Evolutionary conservation across 1,140 invertebrate genomes (phyloP).

Genomic region (Pentalonia nigronervosa): DNA sequence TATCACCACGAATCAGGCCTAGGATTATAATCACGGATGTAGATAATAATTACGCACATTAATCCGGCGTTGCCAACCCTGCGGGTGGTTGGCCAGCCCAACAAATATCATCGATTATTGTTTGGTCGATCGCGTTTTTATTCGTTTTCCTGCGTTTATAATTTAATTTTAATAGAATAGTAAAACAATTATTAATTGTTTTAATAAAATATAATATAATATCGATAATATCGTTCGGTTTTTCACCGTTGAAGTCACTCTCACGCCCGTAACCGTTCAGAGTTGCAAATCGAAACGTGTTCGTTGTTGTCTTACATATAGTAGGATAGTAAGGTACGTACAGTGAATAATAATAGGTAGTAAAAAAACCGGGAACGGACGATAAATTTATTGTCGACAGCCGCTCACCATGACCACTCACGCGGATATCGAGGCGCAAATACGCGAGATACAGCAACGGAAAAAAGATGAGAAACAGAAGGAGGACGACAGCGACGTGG

Average conservation of each 20-base stretch:
- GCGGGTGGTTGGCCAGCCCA: neutral
- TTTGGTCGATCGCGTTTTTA: neutral
- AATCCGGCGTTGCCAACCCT: neutral
- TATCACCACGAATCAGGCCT: neutral
- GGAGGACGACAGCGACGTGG: slow-evolving; percentile 76
- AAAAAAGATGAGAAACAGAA: slow-evolving; percentile 74
- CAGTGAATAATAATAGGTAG: neutral
- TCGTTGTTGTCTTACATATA: neutral
- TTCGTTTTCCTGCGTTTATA: slow-evolving; percentile 7
- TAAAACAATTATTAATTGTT: neutral
- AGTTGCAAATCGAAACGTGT: neutral
- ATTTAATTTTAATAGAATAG: neutral
- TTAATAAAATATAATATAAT: neutral
- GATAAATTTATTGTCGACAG: neutral
- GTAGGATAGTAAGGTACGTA: neutral
- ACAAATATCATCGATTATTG: slow-evolving; percentile 30
- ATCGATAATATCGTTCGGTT: neutral
- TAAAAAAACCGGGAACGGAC: neutral
- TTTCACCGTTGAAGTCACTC: neutral
- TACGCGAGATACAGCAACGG: slow-evolving; percentile 86
- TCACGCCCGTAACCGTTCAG: neutral
- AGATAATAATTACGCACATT: neutral
- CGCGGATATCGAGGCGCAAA: slow-evolving; percentile 92
- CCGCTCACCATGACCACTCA: slow-evolving; percentile 42
- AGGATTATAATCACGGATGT: neutral